A percentile compares a stretch with the other conserved stretches of the same genome.
Conservation (phyloP, 1,140 invertebrate genomes). For the Heliothis subflexa region DNA sequence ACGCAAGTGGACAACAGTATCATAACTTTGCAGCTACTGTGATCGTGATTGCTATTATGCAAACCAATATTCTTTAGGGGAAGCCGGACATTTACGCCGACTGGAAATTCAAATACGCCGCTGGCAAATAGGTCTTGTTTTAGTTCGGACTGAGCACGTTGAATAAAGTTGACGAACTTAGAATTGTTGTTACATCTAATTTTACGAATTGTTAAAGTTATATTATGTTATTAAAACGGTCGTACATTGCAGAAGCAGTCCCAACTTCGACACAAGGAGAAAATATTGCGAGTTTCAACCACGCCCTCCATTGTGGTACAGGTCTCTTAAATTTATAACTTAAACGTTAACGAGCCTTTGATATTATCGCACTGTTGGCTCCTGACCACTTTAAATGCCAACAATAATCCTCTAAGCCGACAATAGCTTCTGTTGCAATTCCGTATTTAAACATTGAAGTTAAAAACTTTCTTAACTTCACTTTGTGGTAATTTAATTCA, state of each 20-base stretch:
- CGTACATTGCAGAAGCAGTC: slow-evolving; percentile 12
- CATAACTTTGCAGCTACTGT: slow-evolving; percentile 41
- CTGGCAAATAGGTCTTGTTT: slow-evolving; percentile 5
- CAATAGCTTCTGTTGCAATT: slow-evolving; percentile 50
- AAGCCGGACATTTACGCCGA: slow-evolving; percentile 45
- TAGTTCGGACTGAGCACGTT: background rate
- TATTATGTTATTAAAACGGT: slow-evolving; percentile 22
- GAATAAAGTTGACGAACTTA: background rate
- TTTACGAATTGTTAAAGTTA: background rate
- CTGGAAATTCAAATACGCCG: slow-evolving; percentile 33
- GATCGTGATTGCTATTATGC: slow-evolving; percentile 52
- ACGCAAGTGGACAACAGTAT: slow-evolving; percentile 26
- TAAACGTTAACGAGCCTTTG: slow-evolving; percentile 71
- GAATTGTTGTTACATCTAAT: background rate
- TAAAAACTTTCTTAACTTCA: background rate
- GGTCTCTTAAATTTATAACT: slow-evolving; percentile 74
- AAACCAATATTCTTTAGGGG: slow-evolving; percentile 55
- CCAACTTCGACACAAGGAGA: slow-evolving; percentile 37
- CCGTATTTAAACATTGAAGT: background rate
- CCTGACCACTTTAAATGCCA: slow-evolving; percentile 59
- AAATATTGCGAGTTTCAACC: slow-evolving; percentile 55
- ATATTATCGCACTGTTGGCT: slow-evolving; percentile 66
- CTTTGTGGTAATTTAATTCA: slow-evolving; percentile 17
- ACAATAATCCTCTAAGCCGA: slow-evolving; percentile 55
- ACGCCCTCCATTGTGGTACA: slow-evolving; percentile 67